Evolutionary conservation across 2,888 invertebrate species (phyloP), one percentile per base, ranked within the genome.

Genomic region (Calameuta idolon): DNA sequence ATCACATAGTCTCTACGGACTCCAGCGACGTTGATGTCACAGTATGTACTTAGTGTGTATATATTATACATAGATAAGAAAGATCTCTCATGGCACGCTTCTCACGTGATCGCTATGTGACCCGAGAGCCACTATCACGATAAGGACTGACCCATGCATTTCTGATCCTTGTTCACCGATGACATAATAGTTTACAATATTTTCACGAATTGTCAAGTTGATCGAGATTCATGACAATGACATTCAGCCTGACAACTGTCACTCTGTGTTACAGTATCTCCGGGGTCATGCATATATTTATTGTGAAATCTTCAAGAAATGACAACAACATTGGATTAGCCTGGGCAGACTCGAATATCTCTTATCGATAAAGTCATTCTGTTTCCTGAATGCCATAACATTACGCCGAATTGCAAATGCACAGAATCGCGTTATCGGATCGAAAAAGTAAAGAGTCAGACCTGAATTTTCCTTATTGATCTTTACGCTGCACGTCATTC

Each of bases 151-250:
- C 75, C n/a, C 34, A 69, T 69, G 55, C 69, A 69, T 69, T 34
- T 30, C n/a, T 34, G 75, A 75, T 69, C 69, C 30, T 35, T 15
- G 69, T 69, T 69, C 34, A 12, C 4, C 34, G 78, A 71, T 78
- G 73, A 75, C 35, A 75, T 75, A 75, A 78, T 68, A 31, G 35
- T 76, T 78, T 75, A 15, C 9, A 40, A 15, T 4, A 40, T 40
- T 0, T 40, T 37, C 4, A 37, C 1, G 1, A 12, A 4, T 37
- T 37, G 4, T 37, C 12, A 37, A 37, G 37, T 37, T 37, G 15
- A 37, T 37, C 37, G 4, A 37, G 4, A 55, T 55, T 55, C 23
- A 9, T 55, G 23, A 55, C 55, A 23, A 15, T 15, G 55, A 55
- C 55, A 9, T 35, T 35, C 35, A 35, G 35, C 11, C 55, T 23